Evolutionary conservation across 2,113 vertebrate species (phyloP), one percentile per base, ranked within the genome.

Genomic region (Electrona antarctica): DNA sequence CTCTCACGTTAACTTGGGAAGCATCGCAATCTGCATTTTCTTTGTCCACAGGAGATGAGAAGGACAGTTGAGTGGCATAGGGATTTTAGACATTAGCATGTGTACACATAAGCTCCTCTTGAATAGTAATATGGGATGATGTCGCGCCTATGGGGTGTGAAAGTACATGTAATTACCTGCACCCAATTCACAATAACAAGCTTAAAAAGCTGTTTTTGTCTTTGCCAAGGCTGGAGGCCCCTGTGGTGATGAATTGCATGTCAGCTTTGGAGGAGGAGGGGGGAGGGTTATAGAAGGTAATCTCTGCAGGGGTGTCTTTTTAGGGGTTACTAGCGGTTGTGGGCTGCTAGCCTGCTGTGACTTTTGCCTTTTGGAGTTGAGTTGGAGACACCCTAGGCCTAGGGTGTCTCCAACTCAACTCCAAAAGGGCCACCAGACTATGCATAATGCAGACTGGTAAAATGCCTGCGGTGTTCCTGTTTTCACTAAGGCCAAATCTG

Each of bases 301-400:
- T 86, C 81, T 66, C 86, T 49, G 75, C 72, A 79, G 81, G 86
- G 67, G 45, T 60, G 58, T 68, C 79, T 77, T 48, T 7, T 7
- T 10, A 62, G 66, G 71, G 90, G 90, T 92, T 88, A 92, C 78
- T 84, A 45, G 63, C 77, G 85, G 88, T 88, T 84, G 84, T 52
- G 14, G 29, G 61, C 79, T 91, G 87, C 41, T 55, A 76, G 71
- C 71, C 61, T 50, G 56, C 51, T 11, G 46, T 10, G 15, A 66
- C 60, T 63, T 59, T 28, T 10, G 15, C 64, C 60, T 63, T 59
- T 28, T 69, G 57, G 13, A n/a, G 52, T 82, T 68, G 66, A 28
- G 65, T 21, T 46, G 60, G 64, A 80, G 78, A 76, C 70, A 62
- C 9, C 14, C 56, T 63, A 71, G 71, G 59, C 59, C n/a, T 41